Conservation (phyloP, 2,113 vertebrate genomes). For the Petrocephalus zakoni region DNA sequence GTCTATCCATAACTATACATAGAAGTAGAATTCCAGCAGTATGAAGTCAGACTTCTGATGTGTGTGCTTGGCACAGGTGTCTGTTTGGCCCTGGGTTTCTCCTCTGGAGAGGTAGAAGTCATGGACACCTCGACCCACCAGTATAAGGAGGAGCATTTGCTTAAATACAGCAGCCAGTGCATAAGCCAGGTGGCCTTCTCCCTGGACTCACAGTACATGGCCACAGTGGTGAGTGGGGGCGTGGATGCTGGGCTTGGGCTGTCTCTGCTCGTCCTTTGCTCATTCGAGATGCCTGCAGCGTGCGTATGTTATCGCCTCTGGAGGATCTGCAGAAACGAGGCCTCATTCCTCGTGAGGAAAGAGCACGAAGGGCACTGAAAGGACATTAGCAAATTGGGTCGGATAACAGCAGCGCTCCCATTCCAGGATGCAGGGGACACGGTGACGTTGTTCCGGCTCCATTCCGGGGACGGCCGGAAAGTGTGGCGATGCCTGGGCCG, state of each 20-base stretch:
- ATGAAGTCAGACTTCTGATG: not conserved
- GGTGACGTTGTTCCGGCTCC: constrained; percentile 67
- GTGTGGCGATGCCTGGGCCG: constrained; percentile 74
- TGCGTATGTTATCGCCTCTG: not conserved
- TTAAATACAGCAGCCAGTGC: constrained; percentile 59
- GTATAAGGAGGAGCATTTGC: constrained; percentile 55
- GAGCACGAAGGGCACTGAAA: not conserved
- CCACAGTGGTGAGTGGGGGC: constrained; percentile 74
- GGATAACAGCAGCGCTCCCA: not conserved
- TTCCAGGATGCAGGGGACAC: constrained; percentile 70
- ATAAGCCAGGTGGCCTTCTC: constrained; percentile 81
- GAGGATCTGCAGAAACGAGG: not conserved
- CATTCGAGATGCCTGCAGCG: not conserved
- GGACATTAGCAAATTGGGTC: not conserved
- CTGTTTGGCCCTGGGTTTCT: constrained; percentile 76
- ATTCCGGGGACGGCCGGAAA: constrained; percentile 21
- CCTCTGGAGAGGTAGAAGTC: constrained; percentile 70
- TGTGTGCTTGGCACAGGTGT: not conserved
- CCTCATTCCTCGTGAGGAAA: not conserved
- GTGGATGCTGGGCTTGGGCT: not conserved
- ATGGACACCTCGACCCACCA: constrained; percentile 70
- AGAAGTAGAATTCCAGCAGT: not conserved
- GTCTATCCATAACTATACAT: not conserved
- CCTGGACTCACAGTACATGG: constrained; percentile 74
- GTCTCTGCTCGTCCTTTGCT: not conserved